These are phyloP conservation scores for Elymnias hypermnestra DNA, from an alignment of 1,140 invertebrate genomes.

Conservation along the genomic window DNA sequence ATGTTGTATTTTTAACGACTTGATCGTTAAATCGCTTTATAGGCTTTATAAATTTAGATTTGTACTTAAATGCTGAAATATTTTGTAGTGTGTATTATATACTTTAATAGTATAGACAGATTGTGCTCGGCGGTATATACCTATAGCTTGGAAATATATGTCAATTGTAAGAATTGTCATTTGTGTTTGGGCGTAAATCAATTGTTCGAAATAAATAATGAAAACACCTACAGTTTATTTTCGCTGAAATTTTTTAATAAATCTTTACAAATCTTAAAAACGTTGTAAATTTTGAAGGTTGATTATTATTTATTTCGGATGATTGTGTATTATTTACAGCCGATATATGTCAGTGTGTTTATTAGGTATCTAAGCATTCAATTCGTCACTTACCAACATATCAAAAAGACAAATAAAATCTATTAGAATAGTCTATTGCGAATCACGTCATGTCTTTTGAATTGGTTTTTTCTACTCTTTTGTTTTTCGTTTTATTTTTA, in stretches of 20 bases:
- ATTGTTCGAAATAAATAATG: slow-evolving; percentile 10
- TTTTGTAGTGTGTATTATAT: slow-evolving; percentile 24
- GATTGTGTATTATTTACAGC: not conserved
- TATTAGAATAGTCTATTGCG: slow-evolving; percentile 4
- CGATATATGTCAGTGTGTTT: slow-evolving; percentile 3
- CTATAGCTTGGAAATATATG: slow-evolving; percentile 31
- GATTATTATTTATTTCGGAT: slow-evolving; percentile 11
- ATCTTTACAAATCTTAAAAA: slow-evolving; percentile 5
- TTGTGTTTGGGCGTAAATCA: not conserved
- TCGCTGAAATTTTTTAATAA: slow-evolving; percentile 3
- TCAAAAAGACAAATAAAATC: slow-evolving; percentile 65
- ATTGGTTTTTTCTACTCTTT: slow-evolving; percentile 14
- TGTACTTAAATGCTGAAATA: slow-evolving; percentile 40
- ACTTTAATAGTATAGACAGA: slow-evolving; percentile 25
- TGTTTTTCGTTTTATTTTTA: slow-evolving; percentile 20
- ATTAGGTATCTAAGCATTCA: slow-evolving; percentile 24
- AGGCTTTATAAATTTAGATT: slow-evolving; percentile 53
- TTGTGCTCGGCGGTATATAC: slow-evolving; percentile 44
- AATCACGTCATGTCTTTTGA: slow-evolving; percentile 20
- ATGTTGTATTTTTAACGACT: slow-evolving; percentile 40
- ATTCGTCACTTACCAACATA: slow-evolving; percentile 59
- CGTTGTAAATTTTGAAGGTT: not conserved
- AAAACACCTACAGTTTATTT: not conserved
- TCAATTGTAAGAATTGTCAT: slow-evolving; percentile 32
- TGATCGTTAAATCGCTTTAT: slow-evolving; percentile 40